Percentiles rank a stretch among this genome's conserved stretches.
Evolutionary conservation across 2,888 invertebrate genomes (phyloP).

Genomic region (Tetropium fuscum): DNA sequence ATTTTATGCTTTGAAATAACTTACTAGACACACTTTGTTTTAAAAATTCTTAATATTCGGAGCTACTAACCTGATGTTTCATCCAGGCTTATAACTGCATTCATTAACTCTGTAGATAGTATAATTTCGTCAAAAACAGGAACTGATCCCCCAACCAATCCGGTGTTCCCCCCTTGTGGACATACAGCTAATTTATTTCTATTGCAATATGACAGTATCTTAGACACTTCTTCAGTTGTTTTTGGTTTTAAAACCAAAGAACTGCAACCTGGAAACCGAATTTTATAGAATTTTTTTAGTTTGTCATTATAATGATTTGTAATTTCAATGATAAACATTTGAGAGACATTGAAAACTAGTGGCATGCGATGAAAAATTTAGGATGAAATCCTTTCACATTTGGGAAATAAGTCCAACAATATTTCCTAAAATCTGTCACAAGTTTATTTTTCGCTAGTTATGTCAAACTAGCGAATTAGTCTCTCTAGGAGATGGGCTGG

Average conservation of each 20-base stretch:
- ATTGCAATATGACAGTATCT: constrained; percentile 88
- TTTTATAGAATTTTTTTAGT: background rate
- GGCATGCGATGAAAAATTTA: too few relatives aligned
- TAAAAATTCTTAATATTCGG: too few relatives aligned
- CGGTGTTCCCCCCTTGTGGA: constrained; percentile 96
- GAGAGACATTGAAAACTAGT: too few relatives aligned
- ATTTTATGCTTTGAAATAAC: background rate
- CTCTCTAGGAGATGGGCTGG: too few relatives aligned
- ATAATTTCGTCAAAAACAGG: constrained; percentile 98
- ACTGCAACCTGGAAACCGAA: constrained; percentile 76
- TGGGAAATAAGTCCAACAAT: too few relatives aligned
- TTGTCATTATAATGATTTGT: background rate
- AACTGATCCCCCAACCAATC: constrained; percentile 95
- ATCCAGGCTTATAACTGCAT: constrained; percentile 85
- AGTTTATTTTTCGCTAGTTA: too few relatives aligned
- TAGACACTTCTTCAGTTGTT: constrained; percentile 87
- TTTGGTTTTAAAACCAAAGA: constrained; percentile 88
- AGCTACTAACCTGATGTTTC: constrained; percentile 79
- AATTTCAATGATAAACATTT: too few relatives aligned
- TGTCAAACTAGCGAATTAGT: too few relatives aligned
- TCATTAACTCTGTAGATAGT: constrained; percentile 86
- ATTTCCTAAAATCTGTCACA: too few relatives aligned
- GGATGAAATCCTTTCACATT: too few relatives aligned
- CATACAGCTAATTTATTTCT: constrained; percentile 87
- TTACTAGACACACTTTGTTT: too few relatives aligned